A percentile compares a stretch with the other conserved stretches of the same genome.
phyloP scores from a whole-genome alignment of 2,113 vertebrate species.

The Psittacula cyanocephala region DNA sequence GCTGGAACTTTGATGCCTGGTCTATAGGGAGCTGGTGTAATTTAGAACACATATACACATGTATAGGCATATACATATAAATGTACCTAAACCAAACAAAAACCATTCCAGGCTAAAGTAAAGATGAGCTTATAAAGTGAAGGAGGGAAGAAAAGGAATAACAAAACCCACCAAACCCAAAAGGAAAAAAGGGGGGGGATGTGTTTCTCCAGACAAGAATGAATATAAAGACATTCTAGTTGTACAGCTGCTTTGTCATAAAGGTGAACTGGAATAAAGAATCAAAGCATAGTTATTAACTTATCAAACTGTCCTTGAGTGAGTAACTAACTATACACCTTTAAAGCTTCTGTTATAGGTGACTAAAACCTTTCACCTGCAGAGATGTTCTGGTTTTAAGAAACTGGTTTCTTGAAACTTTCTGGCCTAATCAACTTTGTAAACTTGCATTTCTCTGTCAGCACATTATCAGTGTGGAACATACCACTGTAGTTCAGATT shows the following conservation, averaged over 20 bases:
- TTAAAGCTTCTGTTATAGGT: not conserved
- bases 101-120: fast-evolving
- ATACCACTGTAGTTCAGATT: not conserved
- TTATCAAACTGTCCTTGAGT: not conserved
- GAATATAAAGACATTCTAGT: not conserved
- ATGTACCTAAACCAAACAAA: not conserved
- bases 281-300: not conserved
- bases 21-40: not conserved
- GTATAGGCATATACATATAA: too few relatives aligned
- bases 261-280: not conserved
- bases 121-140: not conserved
- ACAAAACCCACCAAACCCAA: not conserved
- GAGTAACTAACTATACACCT: not conserved
- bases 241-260: not conserved
- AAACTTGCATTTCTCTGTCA: not conserved
- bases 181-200: not conserved
- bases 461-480: not conserved
- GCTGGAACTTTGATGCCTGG: not conserved
- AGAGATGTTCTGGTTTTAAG: not conserved
- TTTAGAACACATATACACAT: not conserved
- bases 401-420: not conserved
- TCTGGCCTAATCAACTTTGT: not conserved
- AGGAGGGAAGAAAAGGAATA: not conserved
- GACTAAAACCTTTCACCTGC: not conserved
- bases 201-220: not conserved